Percentiles rank a stretch among this genome's conserved stretches.
Evolutionary conservation across 1,140 invertebrate genomes (phyloP).

Genomic region (Pinna nobilis): DNA sequence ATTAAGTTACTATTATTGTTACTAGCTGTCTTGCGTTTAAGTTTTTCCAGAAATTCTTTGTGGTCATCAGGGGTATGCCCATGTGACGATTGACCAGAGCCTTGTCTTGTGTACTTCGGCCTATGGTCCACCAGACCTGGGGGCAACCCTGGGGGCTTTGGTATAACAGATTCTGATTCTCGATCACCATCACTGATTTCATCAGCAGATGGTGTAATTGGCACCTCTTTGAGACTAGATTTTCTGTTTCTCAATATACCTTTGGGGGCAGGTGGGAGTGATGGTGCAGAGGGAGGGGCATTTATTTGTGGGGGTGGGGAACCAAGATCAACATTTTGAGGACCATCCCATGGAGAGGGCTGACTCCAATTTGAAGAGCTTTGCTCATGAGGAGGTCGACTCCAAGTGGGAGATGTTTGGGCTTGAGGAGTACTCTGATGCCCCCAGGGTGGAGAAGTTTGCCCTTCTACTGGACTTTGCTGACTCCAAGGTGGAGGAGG

Average conservation of each 20-base stretch:
- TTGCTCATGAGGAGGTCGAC: conserved; percentile 2
- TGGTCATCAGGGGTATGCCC: conserved; percentile 41
- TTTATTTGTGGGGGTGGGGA: conserved; percentile 17
- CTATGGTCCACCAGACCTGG: conserved; percentile 33
- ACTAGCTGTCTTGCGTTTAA: conserved; percentile 58
- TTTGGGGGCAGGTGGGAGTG: conserved; percentile 41
- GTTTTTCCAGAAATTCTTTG: conserved; percentile 59
- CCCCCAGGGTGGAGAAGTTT: conserved; percentile 19
- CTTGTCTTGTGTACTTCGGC: conserved; percentile 26
- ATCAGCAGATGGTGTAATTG: conserved; percentile 28
- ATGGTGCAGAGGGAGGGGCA: conserved; percentile 4
- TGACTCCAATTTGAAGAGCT: neutral
- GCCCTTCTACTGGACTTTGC: neutral
- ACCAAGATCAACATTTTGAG: conserved; percentile 4
- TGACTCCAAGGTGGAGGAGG: neutral
- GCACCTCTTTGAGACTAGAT: conserved; percentile 52
- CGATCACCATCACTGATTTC: neutral
- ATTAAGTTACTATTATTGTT: conserved; percentile 6
- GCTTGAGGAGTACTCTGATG: conserved; percentile 2
- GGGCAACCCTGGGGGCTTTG: conserved; percentile 30
- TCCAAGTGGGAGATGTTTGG: conserved; percentile 8
- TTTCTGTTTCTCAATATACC: conserved; percentile 48
- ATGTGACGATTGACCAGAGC: conserved; percentile 18
- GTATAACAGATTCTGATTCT: conserved; percentile 27
- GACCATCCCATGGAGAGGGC: neutral